Base-by-base conservation (phyloP, 2,113 vertebrate species). In the Ophthalmolycus amberensis region DNA sequence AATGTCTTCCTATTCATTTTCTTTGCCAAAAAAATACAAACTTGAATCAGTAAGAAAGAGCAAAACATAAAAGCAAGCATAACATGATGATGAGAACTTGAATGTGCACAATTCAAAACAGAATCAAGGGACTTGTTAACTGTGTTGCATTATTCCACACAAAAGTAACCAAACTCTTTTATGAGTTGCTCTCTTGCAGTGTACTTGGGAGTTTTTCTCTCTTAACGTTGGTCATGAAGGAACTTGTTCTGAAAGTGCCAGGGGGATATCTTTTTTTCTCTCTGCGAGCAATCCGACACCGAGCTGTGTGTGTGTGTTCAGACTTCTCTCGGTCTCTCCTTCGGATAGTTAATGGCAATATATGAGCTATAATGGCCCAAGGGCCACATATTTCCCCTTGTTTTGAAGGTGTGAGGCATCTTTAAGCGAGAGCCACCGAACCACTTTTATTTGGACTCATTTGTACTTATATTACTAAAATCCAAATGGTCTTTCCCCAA, bases 241-340 rank as follows among this genome's bases (percentile, higher is more conserved):
- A 91, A 92, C 91, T 82, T 93, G 90, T 86, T 85, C 68, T 79
- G 46, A 89, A 88, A 77, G 38, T 79, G 87, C 85, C 71, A 48
- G 58, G 66, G 90, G 80, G 37, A 71, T 67, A 2, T 59, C 79
- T 71, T 74, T 56, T 77, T 59, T 20, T 34, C 52, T 77, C 65
- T 65, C 32, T 82, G 70, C 0, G 0, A 89, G 87, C 54, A 91
- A 89, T 82, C 66, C 5, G 77, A 90, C 85, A 86, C 84, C 82
- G 52, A 40, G 10, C 18, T 70, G 60, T 20, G 38, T 65, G 60
- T 20, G 38, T 65, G 73, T 14, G 44, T 27, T 64, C 27, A 73
- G 38, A 54, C 73, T 56, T 77, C 75, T 79, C 72, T 68, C 37
- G 67, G 76, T 64, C 38, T 46, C 40, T 75, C 42, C 56, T 79